Percentiles rank a stretch among this genome's conserved stretches.
phyloP scores from a whole-genome alignment of 2,888 invertebrate species.

The Erynnis tages region DNA sequence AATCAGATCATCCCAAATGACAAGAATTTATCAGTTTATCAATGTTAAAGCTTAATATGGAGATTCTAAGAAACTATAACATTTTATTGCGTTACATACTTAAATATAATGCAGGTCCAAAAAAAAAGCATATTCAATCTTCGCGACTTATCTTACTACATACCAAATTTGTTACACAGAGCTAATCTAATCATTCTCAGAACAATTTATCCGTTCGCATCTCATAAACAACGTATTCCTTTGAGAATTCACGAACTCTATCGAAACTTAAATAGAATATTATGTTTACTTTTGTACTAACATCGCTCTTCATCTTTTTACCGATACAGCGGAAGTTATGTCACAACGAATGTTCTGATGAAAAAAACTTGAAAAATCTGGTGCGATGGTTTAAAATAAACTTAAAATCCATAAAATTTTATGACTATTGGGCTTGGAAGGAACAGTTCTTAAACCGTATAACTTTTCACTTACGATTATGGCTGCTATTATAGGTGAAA shows the following conservation, averaged over 20 bases:
- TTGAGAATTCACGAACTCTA: slow-evolving; percentile 4
- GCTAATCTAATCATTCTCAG: slow-evolving; percentile 22
- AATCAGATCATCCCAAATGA: no score
- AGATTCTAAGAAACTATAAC: no score
- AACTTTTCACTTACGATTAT: no score
- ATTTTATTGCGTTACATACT: no score
- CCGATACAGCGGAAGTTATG: neutral
- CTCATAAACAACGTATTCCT: neutral
- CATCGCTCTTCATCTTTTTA: slow-evolving; percentile 4
- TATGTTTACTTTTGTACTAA: neutral
- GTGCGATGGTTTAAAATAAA: no score
- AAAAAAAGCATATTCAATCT: slow-evolving; percentile 43
- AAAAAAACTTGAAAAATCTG: no score
- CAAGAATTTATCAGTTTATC: no score
- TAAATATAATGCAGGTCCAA: slow-evolving; percentile 1
- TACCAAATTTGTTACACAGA: slow-evolving; percentile 31
- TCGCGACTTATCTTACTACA: slow-evolving; percentile 52
- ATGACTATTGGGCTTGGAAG: no score
- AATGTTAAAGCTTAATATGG: no score
- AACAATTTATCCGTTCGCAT: slow-evolving; percentile 16
- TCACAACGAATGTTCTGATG: neutral
- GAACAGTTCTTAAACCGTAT: no score
- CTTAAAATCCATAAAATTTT: no score
- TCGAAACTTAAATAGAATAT: neutral
- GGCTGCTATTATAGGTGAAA: no score